Conservation (phyloP, 2,797 vertebrate species). For the Muscicapa striata region DNA sequence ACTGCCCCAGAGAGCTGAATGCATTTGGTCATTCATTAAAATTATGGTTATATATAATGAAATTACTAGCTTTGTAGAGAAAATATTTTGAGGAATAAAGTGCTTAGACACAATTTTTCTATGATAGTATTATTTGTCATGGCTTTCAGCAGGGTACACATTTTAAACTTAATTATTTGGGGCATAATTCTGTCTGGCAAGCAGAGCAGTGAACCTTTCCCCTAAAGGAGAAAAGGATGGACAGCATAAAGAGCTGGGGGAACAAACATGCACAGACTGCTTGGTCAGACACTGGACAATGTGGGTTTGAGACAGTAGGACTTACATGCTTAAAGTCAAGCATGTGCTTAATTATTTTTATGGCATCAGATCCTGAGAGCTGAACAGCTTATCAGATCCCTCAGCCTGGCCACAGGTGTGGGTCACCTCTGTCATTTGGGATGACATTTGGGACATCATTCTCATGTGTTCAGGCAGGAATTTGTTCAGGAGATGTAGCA, state of each 20-base stretch:
- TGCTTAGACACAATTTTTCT: background rate
- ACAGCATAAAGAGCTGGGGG: background rate
- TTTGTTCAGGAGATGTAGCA: background rate
- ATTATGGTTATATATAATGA: background rate
- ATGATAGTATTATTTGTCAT: background rate
- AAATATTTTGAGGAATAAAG: slow-evolving; percentile 10
- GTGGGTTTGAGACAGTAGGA: background rate
- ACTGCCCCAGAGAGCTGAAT: slow-evolving; percentile 13
- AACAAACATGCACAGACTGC: background rate
- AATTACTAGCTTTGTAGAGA: background rate
- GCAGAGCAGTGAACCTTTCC: background rate
- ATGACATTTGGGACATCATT: background rate
- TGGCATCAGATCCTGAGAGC: background rate
- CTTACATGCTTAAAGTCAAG: background rate
- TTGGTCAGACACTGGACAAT: background rate
- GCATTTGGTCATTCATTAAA: slow-evolving; percentile 34
- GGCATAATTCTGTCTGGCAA: background rate
- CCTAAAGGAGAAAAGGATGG: background rate
- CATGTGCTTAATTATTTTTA: background rate
- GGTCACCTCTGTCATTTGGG: background rate
- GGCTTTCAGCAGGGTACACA: background rate
- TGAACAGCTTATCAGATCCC: background rate
- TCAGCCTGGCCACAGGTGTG: background rate
- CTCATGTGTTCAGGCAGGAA: background rate
- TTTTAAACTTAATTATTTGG: background rate